phyloP scores from a whole-genome alignment of 2,113 vertebrate genomes.

The Paradisaea rubra region DNA sequence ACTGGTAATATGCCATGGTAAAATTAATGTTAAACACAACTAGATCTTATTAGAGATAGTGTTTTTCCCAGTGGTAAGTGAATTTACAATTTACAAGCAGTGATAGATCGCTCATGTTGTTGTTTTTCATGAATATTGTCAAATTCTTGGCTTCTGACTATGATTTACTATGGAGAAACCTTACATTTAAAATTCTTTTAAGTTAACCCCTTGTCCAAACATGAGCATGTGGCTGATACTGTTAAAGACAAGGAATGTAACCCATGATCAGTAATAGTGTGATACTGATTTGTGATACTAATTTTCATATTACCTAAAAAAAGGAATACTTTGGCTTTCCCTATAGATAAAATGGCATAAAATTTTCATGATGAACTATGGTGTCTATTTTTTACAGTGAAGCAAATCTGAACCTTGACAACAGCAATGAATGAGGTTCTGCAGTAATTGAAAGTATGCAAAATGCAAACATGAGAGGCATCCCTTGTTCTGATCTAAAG shows the following conservation, averaged over 20 bases:
- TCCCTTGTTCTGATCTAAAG: not conserved
- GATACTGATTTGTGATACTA: not conserved
- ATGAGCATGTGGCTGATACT: not conserved
- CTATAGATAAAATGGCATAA: not conserved
- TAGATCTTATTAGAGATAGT: not conserved
- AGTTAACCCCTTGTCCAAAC: not conserved
- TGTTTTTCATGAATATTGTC: not conserved
- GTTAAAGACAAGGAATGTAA: not conserved
- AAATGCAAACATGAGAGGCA: not conserved
- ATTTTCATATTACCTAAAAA: not conserved
- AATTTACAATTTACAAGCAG: not conserved
- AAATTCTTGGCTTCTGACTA: not conserved
- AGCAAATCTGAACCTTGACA: not conserved
- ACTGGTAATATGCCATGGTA: not conserved
- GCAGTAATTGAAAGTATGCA: not conserved
- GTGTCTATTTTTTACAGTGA: not conserved
- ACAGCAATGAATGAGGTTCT: not conserved
- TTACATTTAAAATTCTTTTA: not conserved
- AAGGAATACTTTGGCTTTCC: not conserved
- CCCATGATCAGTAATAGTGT: accelerated
- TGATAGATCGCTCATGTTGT: not conserved
- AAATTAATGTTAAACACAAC: not conserved
- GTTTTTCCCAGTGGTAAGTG: not conserved
- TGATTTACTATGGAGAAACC: not conserved
- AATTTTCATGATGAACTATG: not conserved